Base-by-base conservation (phyloP, 1,140 invertebrate genomes). In the Lutraria rhynchaena region DNA sequence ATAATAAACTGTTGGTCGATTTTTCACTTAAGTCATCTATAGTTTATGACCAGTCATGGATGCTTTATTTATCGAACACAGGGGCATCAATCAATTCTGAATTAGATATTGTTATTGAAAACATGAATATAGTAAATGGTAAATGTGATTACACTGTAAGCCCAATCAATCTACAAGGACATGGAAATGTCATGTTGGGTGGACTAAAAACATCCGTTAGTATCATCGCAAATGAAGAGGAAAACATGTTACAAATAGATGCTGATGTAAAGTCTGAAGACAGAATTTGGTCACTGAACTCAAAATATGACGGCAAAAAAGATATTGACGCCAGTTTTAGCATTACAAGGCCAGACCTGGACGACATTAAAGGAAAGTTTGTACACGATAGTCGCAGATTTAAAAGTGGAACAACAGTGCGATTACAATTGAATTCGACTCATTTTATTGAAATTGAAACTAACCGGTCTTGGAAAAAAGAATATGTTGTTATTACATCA, bases 321-420 rank as follows among this genome's bases (percentile, higher is more conserved):
- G 17, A 55, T n/a, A 31, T 57, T 22, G 69, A 55, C 57, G 69
- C 49, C 4, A 29, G 22, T 11, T 31, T 76, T 9, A 61, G 9
- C 29, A 4, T 76, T 4, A 13, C n/a, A 49, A 53, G 61, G 3
- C 73, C 73, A 27, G 33, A 51, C 11, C 61, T 31, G 44, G 73
- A 73, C 17, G 37, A 58, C 1, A 73, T 73, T 13, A 57, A 31
- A 58, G 70, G 53, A 17, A 73, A 22, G 33, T 44, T 58, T 44
- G 15, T 22, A 19, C 53, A 73, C 35, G 53, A 46, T 13, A 2
- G 19, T 11, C 51, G 24, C 5, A 3, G 24, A 55, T 58, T 33
- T n/a, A 58, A 22, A 27, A 58, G 53, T 35, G 53, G 41, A 58
- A 58, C 53, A 15, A 57, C 31, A 41, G 31, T 33, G 13, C 13